Evolutionary conservation across 2,888 invertebrate genomes (phyloP).

Genomic region (Acronicta psi): DNA sequence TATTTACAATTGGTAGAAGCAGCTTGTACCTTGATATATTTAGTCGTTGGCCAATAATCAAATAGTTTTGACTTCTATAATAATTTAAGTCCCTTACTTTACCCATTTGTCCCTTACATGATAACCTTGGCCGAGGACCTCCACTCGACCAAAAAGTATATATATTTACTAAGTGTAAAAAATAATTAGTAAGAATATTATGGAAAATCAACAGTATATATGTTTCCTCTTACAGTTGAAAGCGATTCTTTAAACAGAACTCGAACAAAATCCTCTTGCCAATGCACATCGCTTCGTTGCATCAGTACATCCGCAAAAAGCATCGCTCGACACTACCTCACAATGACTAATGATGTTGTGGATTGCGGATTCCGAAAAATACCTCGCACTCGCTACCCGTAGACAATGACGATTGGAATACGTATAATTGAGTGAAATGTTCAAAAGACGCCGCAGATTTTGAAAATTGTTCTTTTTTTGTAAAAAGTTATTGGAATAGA

Average conservation of each 20-base stretch:
- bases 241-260: constrained; percentile 5
- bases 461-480: constrained; percentile 4
- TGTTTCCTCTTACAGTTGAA: neutral
- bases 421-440: constrained; percentile 65
- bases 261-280: constrained; percentile 24
- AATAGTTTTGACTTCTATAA: no score
- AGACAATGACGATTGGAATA: constrained; percentile 79
- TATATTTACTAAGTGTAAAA: no score
- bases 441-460: constrained; percentile 48
- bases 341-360: constrained; percentile 81
- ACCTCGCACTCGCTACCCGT: constrained; percentile 69
- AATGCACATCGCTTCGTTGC: constrained; percentile 64
- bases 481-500: no score
- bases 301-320: constrained; percentile 76
- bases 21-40: no score
- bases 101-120: no score
- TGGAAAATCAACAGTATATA: neutral
- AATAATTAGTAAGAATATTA: no score
- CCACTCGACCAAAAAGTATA: no score
- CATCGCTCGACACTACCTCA: constrained; percentile 67
- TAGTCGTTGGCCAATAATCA: no score
- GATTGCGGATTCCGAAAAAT: constrained; percentile 78
- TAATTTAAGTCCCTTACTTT: no score
- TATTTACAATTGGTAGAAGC: no score
- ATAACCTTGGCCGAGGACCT: no score